Conservation (phyloP, 2,888 invertebrate species). For the Netelia virgata region DNA sequence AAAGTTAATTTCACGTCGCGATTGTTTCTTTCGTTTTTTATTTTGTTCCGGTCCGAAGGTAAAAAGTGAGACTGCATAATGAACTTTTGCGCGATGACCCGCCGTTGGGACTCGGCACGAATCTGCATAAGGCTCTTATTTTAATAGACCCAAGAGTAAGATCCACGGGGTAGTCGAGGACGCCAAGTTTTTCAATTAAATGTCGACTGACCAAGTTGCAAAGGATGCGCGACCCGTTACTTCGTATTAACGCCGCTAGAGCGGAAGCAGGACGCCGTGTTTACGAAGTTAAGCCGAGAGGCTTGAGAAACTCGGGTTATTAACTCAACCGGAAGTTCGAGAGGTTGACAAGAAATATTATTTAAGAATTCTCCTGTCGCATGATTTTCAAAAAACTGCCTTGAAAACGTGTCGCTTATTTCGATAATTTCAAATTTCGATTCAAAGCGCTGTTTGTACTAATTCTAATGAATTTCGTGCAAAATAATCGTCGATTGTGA, state of each 20-base stretch:
- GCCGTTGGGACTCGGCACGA: conserved; percentile 3
- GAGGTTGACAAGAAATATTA: not conserved
- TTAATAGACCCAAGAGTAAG: not conserved
- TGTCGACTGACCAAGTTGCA: not conserved
- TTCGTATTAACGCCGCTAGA: conserved; percentile 4
- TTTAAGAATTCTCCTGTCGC: not conserved
- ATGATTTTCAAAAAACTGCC: too few relatives aligned
- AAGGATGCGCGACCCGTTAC: conserved; percentile 1
- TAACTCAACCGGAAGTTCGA: not conserved
- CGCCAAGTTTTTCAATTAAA: conserved; percentile 64
- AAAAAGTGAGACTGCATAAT: conserved; percentile 45
- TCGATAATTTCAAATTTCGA: too few relatives aligned
- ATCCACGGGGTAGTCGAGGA: conserved; percentile 15
- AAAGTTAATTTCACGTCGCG: too few relatives aligned
- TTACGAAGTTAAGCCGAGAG: not conserved
- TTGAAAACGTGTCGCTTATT: too few relatives aligned
- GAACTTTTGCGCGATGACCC: conserved; percentile 29
- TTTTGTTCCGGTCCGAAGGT: not conserved
- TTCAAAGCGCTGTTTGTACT: too few relatives aligned
- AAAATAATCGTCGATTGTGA: not conserved
- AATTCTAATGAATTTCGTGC: not conserved
- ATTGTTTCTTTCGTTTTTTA: not conserved
- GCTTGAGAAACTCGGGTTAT: not conserved
- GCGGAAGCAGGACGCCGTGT: not conserved
- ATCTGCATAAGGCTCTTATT: conserved; percentile 32